Base-by-base conservation (phyloP, 2,797 vertebrate species). In the Meda fulgida region DNA sequence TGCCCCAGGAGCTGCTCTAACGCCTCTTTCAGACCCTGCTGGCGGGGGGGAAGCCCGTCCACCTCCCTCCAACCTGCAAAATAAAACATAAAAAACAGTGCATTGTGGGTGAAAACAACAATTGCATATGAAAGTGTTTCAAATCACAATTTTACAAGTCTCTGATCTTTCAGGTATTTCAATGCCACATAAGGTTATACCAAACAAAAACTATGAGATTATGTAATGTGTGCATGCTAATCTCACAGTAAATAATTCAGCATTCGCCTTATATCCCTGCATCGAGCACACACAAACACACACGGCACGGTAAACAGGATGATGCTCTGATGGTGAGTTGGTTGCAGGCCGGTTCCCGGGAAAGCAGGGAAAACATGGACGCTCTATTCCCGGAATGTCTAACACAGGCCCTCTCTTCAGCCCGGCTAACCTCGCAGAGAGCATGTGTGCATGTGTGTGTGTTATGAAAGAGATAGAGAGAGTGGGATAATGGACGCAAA, bases 61-160 rank as follows among this genome's bases (percentile, higher is more conserved):
- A 96, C 92, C 75, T 97, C 96, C 80, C 96, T 92, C 97, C 97
- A 98, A 91, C 96, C 97, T 98, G 93, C 51, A 80, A 26, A 65
- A 29, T 48, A 48, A 48, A 14, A 31, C 7, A 80, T 38, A 70
- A 78, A 38, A 69, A 58, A 60, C 48, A 66, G 69, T 84, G 23
- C 46, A 51, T 36, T 23, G 82, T 84, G 83, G 60, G 78, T 73
- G 75, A 83, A 78, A 76, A 16, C 65, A 63, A 81, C 36, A 71
- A 26, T 46, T 38, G 84, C 60, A 78, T 23, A n/a, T 40, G 16
- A 31, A 66, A 29, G 70, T n/a, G 38, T 18, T 67, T 67, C 3
- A 66, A 66, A 66, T 18, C 6, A 19, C 31, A 16, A 21, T 51
- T 43, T 43, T 43, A 51, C 16, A 51, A 5, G 58, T 63, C 53